Base-by-base conservation (phyloP, 2,113 vertebrate species). In the Falco punctatus region DNA sequence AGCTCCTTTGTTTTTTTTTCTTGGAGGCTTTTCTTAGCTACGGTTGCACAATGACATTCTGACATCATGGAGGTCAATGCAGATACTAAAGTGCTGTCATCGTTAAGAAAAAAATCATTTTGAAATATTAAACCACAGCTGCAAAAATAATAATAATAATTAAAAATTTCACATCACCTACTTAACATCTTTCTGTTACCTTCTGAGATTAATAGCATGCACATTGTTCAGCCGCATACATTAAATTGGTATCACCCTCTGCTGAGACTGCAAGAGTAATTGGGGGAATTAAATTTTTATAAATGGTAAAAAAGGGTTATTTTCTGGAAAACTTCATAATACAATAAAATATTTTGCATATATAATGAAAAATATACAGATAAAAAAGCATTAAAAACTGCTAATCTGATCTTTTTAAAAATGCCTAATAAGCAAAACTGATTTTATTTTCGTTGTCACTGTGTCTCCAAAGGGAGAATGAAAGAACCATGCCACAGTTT, bases 61-160 rank as follows among this genome's bases (percentile, higher is more conserved):
- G 98, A 98, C 97, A 98, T 98, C 97, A 96, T 87, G 96, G 96
- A 98, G 97, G 97, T 97, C 97, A 98, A 97, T 88, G 97, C 97
- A 97, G 98, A 96, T 95, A 83, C 94, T 84, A 83, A 96, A 96
- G 92, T 92, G 86, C 74, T 82, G 75, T 86, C 13, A 15, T 72
- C 91, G 91, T 93, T 74, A 81, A 86, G 67, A 28, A 72, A 69
- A 81, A 91, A 89, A 66, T 11, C 20, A 81, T 19, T 27, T 42
- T 52, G 64, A 78, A 87, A 85, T 79, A 87, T 40, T 75, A 87
- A 96, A 58, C 24, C 52, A 65, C 35, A 87, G 61, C 80, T 88
- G 86, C 28, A 81, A 59, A 57, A 81, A n/a, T 18, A 57, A 51
- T 30, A 46, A 28, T 11, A 66, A 81, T 15, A 71, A 82, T 61